Evolutionary conservation across 2,113 vertebrate species (phyloP).

Genomic region (Caracal caracal): DNA sequence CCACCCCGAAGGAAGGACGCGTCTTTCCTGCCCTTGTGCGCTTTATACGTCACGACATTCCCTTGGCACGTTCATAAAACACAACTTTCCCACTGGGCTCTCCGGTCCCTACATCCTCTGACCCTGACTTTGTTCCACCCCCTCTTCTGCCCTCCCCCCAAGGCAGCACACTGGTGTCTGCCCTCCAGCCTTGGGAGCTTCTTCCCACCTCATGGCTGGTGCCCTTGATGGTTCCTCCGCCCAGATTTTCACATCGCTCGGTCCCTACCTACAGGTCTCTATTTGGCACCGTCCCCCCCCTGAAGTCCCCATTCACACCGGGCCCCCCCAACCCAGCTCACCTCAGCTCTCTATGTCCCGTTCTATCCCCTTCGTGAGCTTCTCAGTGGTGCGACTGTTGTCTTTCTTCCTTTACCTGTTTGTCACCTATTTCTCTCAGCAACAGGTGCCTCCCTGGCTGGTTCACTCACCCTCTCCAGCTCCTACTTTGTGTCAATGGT

Average conservation of each 20-base stretch:
- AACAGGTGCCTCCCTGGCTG: too few species aligned
- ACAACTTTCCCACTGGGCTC: not conserved
- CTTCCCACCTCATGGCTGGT: not conserved
- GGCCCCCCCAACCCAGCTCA: not conserved
- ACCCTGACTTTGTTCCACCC: not conserved
- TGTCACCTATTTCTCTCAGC: not conserved
- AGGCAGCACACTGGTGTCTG: not conserved
- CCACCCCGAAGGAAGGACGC: too few species aligned
- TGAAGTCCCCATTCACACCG: accelerated
- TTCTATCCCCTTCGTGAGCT: not conserved
- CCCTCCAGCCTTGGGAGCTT: not conserved
- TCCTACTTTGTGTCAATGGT: accelerated
- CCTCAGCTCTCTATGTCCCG: not conserved
- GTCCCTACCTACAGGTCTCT: not conserved
- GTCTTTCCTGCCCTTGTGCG: not conserved
- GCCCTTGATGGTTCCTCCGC: not conserved
- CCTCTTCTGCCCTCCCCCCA: accelerated
- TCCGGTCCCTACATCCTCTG: not conserved
- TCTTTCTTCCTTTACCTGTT: not conserved
- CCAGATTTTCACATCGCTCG: accelerated
- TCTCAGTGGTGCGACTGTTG: accelerated
- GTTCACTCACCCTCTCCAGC: not conserved
- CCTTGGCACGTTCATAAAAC: not conserved
- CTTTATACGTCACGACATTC: accelerated
- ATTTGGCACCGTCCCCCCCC: not conserved